Conservation (phyloP, 1,140 invertebrate genomes). For the Drosophila triauraria region DNA sequence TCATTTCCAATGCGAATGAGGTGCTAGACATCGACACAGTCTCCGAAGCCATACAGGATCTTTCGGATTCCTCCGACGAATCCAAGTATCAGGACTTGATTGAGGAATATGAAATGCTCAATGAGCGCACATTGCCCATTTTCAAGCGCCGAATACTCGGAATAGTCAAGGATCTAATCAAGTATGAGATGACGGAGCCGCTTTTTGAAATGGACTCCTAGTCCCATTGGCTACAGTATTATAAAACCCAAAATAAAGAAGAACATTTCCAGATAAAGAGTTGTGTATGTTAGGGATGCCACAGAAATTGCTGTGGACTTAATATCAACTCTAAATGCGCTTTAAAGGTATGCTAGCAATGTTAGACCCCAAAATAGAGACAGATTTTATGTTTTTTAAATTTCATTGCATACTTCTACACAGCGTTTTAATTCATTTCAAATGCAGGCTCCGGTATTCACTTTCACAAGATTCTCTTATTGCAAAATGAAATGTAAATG, state of each 20-base stretch:
- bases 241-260: conserved; percentile 1
- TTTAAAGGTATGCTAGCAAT: too few species aligned
- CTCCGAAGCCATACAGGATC: conserved; percentile 56
- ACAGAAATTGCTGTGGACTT: not conserved
- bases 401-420: too few species aligned
- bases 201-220: conserved; percentile 21
- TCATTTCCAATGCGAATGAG: conserved; percentile 58
- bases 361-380: not conserved
- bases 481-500: too few species aligned
- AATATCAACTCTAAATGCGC: not conserved
- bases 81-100: conserved; percentile 49
- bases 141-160: conserved; percentile 61
- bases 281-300: not conserved
- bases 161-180: conserved; percentile 53
- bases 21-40: conserved; percentile 65
- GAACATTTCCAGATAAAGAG: not conserved
- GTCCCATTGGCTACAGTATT: conserved; percentile 20
- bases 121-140: conserved; percentile 61
- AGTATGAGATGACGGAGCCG: conserved; percentile 50
- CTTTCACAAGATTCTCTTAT: too few species aligned
- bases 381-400: too few species aligned
- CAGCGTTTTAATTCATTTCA: too few species aligned
- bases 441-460: too few species aligned
- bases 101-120: conserved; percentile 60
- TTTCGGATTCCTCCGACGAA: conserved; percentile 46